Percentiles rank a stretch among this genome's conserved stretches.
Evolutionary conservation across 1,140 invertebrate genomes (phyloP).

Genomic region (Drosophila melanica): DNA sequence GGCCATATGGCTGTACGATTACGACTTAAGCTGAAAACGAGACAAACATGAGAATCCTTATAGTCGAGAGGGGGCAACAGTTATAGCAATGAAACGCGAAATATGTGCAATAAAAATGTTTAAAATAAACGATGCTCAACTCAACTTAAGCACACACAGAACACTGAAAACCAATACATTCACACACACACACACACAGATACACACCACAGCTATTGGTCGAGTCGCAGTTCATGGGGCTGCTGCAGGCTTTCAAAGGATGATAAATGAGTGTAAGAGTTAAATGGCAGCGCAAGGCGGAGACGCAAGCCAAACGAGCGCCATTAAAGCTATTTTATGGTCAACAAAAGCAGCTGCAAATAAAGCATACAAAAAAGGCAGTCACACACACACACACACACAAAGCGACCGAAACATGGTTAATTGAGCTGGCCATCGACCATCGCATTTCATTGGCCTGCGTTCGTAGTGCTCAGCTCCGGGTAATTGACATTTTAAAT

Average conservation of each 20-base stretch:
- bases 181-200: constrained; percentile 24
- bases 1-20: constrained; percentile 69
- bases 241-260: constrained; percentile 67
- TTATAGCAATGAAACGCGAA: constrained; percentile 74
- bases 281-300: constrained; percentile 65
- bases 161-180: constrained; percentile 42
- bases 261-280: constrained; percentile 79
- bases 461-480: neutral
- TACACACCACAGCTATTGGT: neutral
- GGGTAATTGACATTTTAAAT: constrained; percentile 74
- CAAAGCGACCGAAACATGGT: constrained; percentile 29
- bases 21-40: constrained; percentile 58
- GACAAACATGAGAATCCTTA: neutral
- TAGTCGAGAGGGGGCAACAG: constrained; percentile 8
- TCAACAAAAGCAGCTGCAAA: constrained; percentile 50
- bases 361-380: neutral
- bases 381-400: neutral
- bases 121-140: constrained; percentile 68
- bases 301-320: constrained; percentile 59
- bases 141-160: constrained; percentile 36
- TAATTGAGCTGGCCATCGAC: constrained; percentile 46
- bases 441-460: neutral
- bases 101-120: constrained; percentile 77
- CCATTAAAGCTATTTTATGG: constrained; percentile 76
- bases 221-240: constrained; percentile 54